Evolutionary conservation across 2,888 invertebrate species (phyloP), one percentile per base, ranked within the genome.

Genomic region (Chrysina gloriosa): DNA sequence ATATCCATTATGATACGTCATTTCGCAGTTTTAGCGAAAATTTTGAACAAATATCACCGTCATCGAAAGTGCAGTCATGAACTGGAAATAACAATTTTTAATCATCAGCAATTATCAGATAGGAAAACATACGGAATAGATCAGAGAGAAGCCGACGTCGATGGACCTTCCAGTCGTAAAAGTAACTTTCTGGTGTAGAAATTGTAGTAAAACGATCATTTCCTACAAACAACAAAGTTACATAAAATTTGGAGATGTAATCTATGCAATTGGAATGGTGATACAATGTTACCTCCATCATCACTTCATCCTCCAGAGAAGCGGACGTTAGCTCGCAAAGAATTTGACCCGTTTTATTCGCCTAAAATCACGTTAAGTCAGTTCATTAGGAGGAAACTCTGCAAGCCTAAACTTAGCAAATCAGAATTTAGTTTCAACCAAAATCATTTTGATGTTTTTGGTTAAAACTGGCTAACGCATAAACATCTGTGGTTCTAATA

Each of bases 21-120:
- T 34, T 3, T 1, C 34, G 11, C 4, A 34, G 11, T 34, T 47
- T 45, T 27, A 47, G 6, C 45, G 21, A 25, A 47, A 7, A 34
- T 63, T 63, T 39, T 47, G 6, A 16, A 63, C n/a, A 11, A 63
- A 47, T 14, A 63, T 47, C 21, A 63, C 29, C 2, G 48, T 48
- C 47, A 63, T 9, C 9, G 63, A 47, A 3, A 63, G 47, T 2
- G 23, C 16, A 23, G 45, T 63, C 14, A 47, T 14, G 29, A 47
- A 63, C 63, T 63, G 19, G n/a, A 42, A 58, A 56, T n/a, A 42
- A 14, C n/a, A 14, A 16, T 3, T 6, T 3, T 2, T 45, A 47
- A 19, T 1, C 9, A 19, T 16, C 9, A 45, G 3, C 19, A 21
- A 3, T 56, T 56, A 34, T 48, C 9, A 48, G 11, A 1, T 34